Conservation (phyloP, 2,888 invertebrate genomes). For the Diploptera punctata region DNA sequence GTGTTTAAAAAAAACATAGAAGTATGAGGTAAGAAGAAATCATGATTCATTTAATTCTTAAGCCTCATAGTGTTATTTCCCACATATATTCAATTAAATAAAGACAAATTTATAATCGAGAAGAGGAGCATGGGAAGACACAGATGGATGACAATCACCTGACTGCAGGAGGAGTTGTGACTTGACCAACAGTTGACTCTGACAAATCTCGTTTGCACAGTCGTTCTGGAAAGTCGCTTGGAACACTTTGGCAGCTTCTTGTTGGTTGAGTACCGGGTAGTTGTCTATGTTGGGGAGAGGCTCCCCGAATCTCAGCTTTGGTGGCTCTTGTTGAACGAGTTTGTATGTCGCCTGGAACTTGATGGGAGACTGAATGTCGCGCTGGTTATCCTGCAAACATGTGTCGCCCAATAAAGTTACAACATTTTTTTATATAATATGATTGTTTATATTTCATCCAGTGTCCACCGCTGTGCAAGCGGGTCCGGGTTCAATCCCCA, state of each 20-base stretch:
- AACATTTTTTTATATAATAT: no score
- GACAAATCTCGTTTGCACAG: conserved; percentile 86
- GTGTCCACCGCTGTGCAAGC: no score
- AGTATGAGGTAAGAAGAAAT: no score
- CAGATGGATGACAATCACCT: no score
- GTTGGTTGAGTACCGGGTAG: conserved; percentile 89
- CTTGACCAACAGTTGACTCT: conserved; percentile 76
- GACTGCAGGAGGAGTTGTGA: conserved; percentile 67
- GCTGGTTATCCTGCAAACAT: conserved; percentile 69
- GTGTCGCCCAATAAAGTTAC: conserved; percentile 13
- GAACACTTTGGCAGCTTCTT: conserved; percentile 79
- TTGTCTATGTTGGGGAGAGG: conserved; percentile 73
- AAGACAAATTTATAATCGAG: no score
- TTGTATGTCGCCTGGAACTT: conserved; percentile 87
- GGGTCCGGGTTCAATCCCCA: no score
- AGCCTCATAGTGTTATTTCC: no score
- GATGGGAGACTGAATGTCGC: conserved; percentile 88
- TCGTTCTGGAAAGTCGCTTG: conserved; percentile 90
- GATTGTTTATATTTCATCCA: no score
- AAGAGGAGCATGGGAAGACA: no score
- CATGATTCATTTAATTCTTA: no score
- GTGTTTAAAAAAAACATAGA: no score
- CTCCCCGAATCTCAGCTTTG: conserved; percentile 58
- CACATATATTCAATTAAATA: no score
- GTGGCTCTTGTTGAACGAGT: conserved; percentile 72